Evolutionary conservation across 1,140 invertebrate genomes (phyloP), one percentile per base, ranked within the genome.

Genomic region (Micrasema longulum): DNA sequence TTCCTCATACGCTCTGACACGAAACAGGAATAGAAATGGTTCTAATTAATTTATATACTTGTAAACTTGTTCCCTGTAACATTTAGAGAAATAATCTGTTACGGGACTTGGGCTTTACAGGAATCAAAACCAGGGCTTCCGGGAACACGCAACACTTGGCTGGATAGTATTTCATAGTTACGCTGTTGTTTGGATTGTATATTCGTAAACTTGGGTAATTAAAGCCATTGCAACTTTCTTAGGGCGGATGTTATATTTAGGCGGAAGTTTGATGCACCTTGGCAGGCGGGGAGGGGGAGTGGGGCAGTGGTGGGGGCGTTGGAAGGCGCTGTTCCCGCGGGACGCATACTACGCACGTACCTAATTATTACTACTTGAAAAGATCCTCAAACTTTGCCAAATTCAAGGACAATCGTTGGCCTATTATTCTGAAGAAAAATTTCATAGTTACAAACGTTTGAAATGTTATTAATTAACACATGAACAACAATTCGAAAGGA

Each of bases 161-260:
- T n/a, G n/a, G 3, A 16, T 16, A 9, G 43, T 45, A 45, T 45
- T 45, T 45, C 43, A 45, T 45, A 45, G 48, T 52, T 52, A 52
- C n/a, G n/a, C n/a, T 55, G 26, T 36, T 55, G 52, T 55, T 55
- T 55, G 52, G 14, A 55, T 16, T 35, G 52, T 55, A 52, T 55
- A 23, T 55, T 31, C 26, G 3, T 10, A 55, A 55, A 35, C 26
- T 55, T 55, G 52, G 22, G 22, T 35, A 55, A 55, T 55, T 55
- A 55, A 26, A 55, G 52, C 52, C 26, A 55, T 35, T 55, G 52
- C 52, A 55, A 35, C 10, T 31, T 35, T n/a, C 22, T 31, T 14
- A 22, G 35, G 18, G 12, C 52, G 35, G 26, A 55, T 35, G 26
- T 26, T 31, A 2, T 18, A 11, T 52, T 52, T 18, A 11, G 12